These are phyloP conservation scores for Neotoxoptera formosana DNA, from an alignment of 1,140 invertebrate genomes.

Conservation along the genomic window DNA sequence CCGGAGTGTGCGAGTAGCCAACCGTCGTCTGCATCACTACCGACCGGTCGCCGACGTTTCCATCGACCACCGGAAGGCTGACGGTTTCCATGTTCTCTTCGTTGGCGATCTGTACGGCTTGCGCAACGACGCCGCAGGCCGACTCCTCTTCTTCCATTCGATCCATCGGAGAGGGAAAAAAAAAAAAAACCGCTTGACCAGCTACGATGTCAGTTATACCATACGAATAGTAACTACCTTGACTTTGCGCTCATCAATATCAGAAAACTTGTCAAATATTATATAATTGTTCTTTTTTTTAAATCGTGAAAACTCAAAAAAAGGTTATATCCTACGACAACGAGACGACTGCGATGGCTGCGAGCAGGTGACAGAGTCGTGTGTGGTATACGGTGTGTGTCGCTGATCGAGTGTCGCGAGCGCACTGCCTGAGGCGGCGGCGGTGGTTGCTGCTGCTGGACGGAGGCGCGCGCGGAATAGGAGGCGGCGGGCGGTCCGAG, in stretches of 20 bases:
- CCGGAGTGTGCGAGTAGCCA: background rate
- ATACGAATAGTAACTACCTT: background rate
- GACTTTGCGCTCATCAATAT: background rate
- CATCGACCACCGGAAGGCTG: background rate
- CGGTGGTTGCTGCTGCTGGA: background rate
- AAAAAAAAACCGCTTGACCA: background rate
- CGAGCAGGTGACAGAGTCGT: too few species aligned
- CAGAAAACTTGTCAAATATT: background rate
- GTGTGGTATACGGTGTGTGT: conserved; percentile 64
- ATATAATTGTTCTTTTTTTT: background rate
- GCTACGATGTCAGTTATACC: background rate
- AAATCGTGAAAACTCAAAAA: background rate
- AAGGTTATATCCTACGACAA: background rate
- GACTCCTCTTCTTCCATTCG: background rate
- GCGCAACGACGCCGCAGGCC: background rate
- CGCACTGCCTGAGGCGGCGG: conserved; percentile 45
- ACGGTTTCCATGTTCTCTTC: background rate
- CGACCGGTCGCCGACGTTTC: background rate
- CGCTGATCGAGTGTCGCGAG: conserved; percentile 59
- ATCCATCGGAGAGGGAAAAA: background rate
- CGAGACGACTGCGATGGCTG: background rate
- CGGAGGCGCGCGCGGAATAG: background rate
- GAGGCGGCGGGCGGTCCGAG: conserved; percentile 25
- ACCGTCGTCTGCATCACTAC: background rate
- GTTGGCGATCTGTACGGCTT: background rate